A percentile compares a stretch with the other conserved stretches of the same genome.
Conservation (phyloP, 2,113 vertebrate species). For the Mormoops blainvillei region DNA sequence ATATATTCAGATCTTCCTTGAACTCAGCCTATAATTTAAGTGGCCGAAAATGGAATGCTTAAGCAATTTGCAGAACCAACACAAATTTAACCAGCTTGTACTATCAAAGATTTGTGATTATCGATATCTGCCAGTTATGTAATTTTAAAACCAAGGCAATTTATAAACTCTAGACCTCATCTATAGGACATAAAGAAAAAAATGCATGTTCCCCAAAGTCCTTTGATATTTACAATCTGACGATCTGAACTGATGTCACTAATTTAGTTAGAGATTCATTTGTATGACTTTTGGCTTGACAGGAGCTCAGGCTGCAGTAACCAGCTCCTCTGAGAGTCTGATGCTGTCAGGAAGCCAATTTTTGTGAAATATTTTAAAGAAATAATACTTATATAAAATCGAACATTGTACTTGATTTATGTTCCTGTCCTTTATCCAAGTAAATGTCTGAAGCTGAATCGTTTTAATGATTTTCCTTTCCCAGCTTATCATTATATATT, state of each 20-base stretch:
- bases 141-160: neutral
- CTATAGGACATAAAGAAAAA: neutral
- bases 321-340: neutral
- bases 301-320: neutral
- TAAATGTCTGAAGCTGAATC: neutral
- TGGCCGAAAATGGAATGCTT: neutral
- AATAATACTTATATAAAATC: neutral
- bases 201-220: neutral
- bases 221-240: neutral
- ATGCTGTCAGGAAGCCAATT: neutral
- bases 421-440: neutral
- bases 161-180: neutral
- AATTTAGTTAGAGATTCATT: neutral
- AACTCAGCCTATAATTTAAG: neutral
- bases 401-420: neutral
- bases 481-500: neutral
- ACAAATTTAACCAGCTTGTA: neutral
- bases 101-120: neutral
- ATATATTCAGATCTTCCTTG: neutral
- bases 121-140: neutral
- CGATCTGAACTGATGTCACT: neutral
- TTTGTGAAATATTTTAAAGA: constrained; percentile 1
- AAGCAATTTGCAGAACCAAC: neutral
- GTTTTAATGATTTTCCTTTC: neutral
- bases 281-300: neutral